Evolutionary conservation across 2,888 invertebrate genomes (phyloP), one percentile per base, ranked within the genome.

Genomic region (Oithona nana): DNA sequence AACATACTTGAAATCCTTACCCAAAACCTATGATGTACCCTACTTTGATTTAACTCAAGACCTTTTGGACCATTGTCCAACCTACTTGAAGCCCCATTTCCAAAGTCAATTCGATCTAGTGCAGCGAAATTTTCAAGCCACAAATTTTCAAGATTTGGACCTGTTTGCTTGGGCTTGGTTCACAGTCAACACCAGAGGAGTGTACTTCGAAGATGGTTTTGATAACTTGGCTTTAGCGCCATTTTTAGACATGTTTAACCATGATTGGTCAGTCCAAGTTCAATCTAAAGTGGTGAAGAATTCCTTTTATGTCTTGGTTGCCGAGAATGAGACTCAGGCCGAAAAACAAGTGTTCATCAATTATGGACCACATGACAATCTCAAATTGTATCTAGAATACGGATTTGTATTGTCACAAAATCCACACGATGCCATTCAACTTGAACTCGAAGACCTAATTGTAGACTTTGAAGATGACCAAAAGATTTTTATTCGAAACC

Each of bases 171-270:
- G 86, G 86, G 84, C 84, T 13, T 89, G 86, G 75, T 83, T 83
- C 70, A 81, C 83, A 67, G 85, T 92, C 0, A 89, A 90, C 72
- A 86, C 88, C 3, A 80, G 92, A 70, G 83, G 84, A 69, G 84
- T 92, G 22, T 88, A 83, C 72, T 78, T 83, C 69, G 63, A 65
- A 22, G 65, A 67, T 49, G 58, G 29, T 0, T 64, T 51, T 58
- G 67, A 71, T 64, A 68, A 75, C 66, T 73, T 77, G 73, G 89
- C 88, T 3, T 73, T 93, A 57, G 88, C 87, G 65, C 93, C 93
- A 0, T 88, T 83, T 71, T 76, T 93, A 64, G 93, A 93, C 73
- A 80, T 93, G 75, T 84, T 93, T 66, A 93, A 93, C 75, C 93
- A 93, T 71, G 82, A 83, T 63, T 77, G 68, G 39, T 56, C 64